phyloP scores from a whole-genome alignment of 2,888 invertebrate species.

The Danaus chrysippus region DNA sequence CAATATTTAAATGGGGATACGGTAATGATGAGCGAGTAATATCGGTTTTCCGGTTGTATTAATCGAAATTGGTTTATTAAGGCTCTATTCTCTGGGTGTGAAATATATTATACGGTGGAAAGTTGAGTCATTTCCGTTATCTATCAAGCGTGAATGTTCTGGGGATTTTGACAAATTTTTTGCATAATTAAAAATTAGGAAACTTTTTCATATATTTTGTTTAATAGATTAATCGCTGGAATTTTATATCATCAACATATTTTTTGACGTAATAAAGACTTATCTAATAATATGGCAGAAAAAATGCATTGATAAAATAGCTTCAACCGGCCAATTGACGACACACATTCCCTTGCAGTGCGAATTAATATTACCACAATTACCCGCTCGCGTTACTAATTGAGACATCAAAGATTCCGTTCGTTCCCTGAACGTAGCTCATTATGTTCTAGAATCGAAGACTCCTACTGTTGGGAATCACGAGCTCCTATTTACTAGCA shows the following conservation, averaged over 20 bases:
- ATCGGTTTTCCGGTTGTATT: slow-evolving; percentile 68
- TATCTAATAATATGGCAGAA: background rate
- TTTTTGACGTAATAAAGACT: background rate
- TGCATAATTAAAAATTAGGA: too few relatives aligned
- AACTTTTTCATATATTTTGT: too few relatives aligned
- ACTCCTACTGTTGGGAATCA: slow-evolving; percentile 23
- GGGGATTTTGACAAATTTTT: too few relatives aligned
- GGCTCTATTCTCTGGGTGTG: slow-evolving; percentile 57
- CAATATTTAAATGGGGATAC: slow-evolving; percentile 67
- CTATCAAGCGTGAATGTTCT: too few relatives aligned
- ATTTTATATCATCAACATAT: too few relatives aligned
- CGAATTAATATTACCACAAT: slow-evolving; percentile 76
- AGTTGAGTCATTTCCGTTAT: slow-evolving; percentile 37
- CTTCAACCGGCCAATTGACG: slow-evolving; percentile 20
- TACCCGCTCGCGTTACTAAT: slow-evolving; percentile 75
- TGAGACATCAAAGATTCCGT: slow-evolving; percentile 71
- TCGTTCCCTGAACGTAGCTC: slow-evolving; percentile 43
- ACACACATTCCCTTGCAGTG: slow-evolving; percentile 41
- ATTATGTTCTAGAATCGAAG: slow-evolving; percentile 41
- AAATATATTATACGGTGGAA: slow-evolving; percentile 56
- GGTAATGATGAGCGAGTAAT: slow-evolving; percentile 76
- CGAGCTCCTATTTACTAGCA: background rate
- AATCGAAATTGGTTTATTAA: slow-evolving; percentile 74
- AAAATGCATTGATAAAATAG: background rate
- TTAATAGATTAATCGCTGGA: too few relatives aligned